Percentiles rank a stretch among this genome's conserved stretches.
Evolutionary conservation across 2,888 invertebrate genomes (phyloP).

Genomic region (Tryphoninae sp.): DNA sequence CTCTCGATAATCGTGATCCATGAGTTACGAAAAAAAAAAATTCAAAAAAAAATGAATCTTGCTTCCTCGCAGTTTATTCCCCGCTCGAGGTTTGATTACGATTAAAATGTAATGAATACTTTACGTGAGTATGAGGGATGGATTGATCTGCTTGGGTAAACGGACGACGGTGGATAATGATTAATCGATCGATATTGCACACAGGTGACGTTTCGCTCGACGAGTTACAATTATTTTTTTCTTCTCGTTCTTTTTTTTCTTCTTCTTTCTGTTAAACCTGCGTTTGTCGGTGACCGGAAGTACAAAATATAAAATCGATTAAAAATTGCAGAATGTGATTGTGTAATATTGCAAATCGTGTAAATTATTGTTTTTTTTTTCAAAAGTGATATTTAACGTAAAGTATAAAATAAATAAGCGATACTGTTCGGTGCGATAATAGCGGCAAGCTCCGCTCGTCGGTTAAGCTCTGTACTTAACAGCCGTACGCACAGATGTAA

Average conservation of each 20-base stretch:
- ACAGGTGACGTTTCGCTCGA: slow-evolving; percentile 24
- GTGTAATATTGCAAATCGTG: background rate
- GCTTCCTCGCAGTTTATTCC: slow-evolving; percentile 45
- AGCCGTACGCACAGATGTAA: slow-evolving; percentile 56
- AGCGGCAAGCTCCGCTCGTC: slow-evolving; percentile 74
- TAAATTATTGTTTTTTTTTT: slow-evolving; percentile 9
- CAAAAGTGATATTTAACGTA: slow-evolving; percentile 44
- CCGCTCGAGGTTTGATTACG: slow-evolving; percentile 41
- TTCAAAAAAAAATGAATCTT: slow-evolving; percentile 48
- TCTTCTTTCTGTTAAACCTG: background rate
- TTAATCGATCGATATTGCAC: slow-evolving; percentile 40
- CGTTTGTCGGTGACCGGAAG: background rate
- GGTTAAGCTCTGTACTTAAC: slow-evolving; percentile 80
- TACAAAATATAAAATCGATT: background rate
- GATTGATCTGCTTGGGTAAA: slow-evolving; percentile 43
- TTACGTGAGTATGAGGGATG: slow-evolving; percentile 49
- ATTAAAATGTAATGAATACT: slow-evolving; percentile 46
- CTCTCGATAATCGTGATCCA: slow-evolving; percentile 67
- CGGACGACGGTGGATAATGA: slow-evolving; percentile 58
- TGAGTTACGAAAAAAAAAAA: slow-evolving; percentile 63
- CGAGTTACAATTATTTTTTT: background rate
- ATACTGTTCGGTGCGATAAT: slow-evolving; percentile 76
- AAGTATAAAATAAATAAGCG: slow-evolving; percentile 79
- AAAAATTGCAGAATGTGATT: slow-evolving; percentile 17
- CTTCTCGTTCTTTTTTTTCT: background rate